Evolutionary conservation across 2,888 invertebrate species (phyloP).

Genomic region (Eilema depressum): DNA sequence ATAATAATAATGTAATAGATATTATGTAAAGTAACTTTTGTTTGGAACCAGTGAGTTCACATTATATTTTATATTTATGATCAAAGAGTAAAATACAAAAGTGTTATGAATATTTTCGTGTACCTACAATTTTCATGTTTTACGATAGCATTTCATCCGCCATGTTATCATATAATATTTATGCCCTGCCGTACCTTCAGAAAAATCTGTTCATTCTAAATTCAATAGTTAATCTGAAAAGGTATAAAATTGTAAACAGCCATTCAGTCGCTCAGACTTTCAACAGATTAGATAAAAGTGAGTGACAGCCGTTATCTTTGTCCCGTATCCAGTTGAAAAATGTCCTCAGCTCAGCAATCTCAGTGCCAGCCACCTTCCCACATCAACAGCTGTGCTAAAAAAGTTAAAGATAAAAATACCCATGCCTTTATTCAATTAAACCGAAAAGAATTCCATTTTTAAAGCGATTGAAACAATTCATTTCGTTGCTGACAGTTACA

Average conservation of each 20-base stretch:
- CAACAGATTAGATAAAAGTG: constrained; percentile 23
- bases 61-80: neutral
- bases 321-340: constrained; percentile 1
- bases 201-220: neutral
- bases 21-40: no score
- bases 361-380: neutral
- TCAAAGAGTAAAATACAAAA: neutral
- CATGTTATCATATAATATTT: neutral
- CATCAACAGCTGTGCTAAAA: neutral
- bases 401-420: neutral
- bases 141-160: constrained; percentile 1
- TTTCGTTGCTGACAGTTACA: neutral
- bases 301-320: constrained; percentile 21
- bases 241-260: neutral
- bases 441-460: neutral
- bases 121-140: neutral
- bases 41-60: no score
- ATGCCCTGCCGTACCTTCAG: neutral
- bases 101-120: neutral
- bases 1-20: no score
- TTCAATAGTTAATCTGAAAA: constrained; percentile 8
- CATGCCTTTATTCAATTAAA: neutral
- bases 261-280: constrained; percentile 2
- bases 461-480: neutral
- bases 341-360: constrained; percentile 5